Evolutionary conservation across 2,888 invertebrate genomes (phyloP).

Genomic region (Lasioglossum marginatum): DNA sequence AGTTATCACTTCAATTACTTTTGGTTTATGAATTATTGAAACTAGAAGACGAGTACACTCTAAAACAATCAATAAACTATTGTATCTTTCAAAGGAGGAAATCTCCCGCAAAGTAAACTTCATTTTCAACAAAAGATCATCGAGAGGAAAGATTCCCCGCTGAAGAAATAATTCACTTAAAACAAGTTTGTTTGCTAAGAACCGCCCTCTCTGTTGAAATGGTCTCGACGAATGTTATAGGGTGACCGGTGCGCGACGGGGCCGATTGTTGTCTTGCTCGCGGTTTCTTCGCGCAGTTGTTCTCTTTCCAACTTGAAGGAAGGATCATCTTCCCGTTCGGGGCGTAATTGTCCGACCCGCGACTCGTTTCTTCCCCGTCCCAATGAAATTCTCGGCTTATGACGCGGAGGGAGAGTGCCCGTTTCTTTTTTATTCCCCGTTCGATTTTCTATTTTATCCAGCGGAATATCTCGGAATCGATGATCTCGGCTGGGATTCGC

Average conservation of each 20-base stretch:
- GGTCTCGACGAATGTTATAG: neutral
- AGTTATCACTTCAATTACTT: neutral
- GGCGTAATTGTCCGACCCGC: conserved; percentile 25
- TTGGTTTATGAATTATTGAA: neutral
- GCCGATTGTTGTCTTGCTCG: conserved; percentile 25
- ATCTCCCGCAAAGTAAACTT: neutral
- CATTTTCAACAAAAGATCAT: neutral
- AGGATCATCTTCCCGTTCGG: neutral
- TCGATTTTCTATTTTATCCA: conserved; percentile 2
- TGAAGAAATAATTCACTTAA: conserved; percentile 36
- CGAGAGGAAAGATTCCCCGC: neutral
- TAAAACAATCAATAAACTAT: neutral
- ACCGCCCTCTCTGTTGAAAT: neutral
- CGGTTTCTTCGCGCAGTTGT: neutral
- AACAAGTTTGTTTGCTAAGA: conserved; percentile 10
- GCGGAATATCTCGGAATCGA: conserved; percentile 21
- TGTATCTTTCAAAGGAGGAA: neutral
- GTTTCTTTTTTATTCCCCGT: neutral
- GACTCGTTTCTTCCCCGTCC: neutral
- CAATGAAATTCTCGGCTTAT: conserved; percentile 35
- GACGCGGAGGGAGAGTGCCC: neutral
- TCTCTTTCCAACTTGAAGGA: neutral
- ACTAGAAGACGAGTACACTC: neutral
- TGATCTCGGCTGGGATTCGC: conserved; percentile 9
- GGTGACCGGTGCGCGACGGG: neutral